These are phyloP conservation scores for Andrena haemorrhoa DNA, from an alignment of 2,888 invertebrate genomes.

Conservation along the genomic window DNA sequence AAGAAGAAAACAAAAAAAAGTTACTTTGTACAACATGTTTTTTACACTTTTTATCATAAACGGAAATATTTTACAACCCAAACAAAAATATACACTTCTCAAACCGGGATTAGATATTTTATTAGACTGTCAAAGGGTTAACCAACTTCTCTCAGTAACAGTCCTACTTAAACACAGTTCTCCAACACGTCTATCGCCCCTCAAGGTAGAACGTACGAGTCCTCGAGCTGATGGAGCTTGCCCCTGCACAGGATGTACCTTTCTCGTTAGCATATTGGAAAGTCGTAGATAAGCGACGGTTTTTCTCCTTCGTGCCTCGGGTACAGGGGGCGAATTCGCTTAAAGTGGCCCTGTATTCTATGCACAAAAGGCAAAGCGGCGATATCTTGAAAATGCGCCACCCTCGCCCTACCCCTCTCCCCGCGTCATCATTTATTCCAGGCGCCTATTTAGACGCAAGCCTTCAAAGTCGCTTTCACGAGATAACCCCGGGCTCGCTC, in stretches of 20 bases:
- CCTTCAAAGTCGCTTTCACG: constrained; percentile 79
- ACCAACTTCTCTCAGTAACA: neutral
- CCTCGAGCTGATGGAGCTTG: neutral
- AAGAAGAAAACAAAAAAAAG: too few relatives aligned
- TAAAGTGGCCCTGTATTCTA: constrained; percentile 49
- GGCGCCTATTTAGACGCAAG: constrained; percentile 78
- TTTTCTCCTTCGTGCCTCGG: constrained; percentile 54
- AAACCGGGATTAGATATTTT: too few relatives aligned
- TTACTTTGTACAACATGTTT: too few relatives aligned
- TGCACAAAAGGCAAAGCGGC: constrained; percentile 63
- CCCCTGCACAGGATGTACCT: constrained; percentile 12
- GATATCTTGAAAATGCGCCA: constrained; percentile 65
- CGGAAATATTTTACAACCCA: too few relatives aligned
- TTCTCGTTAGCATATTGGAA: constrained; percentile 50
- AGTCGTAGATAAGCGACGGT: constrained; percentile 66
- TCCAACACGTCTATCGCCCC: neutral
- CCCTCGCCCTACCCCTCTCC: constrained; percentile 11
- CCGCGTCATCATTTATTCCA: constrained; percentile 80
- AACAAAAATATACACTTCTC: too few relatives aligned
- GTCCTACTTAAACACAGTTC: neutral
- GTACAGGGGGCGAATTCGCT: constrained; percentile 51
- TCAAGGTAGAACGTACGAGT: neutral
- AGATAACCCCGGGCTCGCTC: constrained; percentile 77
- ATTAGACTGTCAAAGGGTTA: neutral
- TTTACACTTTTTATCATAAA: too few relatives aligned